Base-by-base conservation (phyloP, 2,113 vertebrate genomes). In the Neogale vison region DNA sequence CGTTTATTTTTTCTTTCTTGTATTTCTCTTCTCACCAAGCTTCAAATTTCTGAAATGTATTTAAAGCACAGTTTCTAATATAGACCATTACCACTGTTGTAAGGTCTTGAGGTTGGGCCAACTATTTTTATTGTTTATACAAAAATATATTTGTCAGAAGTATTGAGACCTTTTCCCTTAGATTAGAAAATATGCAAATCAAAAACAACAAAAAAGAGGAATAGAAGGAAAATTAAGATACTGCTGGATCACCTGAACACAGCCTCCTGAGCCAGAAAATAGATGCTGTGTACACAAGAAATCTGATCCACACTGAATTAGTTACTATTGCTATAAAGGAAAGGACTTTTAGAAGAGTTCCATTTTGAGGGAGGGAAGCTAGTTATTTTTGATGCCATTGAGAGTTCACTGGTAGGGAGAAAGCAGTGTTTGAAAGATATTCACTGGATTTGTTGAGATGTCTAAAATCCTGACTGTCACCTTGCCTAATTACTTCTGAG, bases 1-100 rank as follows among this genome's bases (percentile, higher is more conserved):
- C 67, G 1, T 34, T 76, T 55, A 23, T 55, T 86, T 55, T 63
- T 63, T 69, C 57, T 59, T 42, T 55, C 26, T 61, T 63, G 10
- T 8, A 47, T 57, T 45, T 95, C 31, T 72, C 17, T 45, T 91
- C 31, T 80, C 18, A 9, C 4, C 18, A 11, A 57, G 39, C 7
- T 94, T 61, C 50, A 86, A 15, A 89, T n/a, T 82, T 92, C 8
- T 36, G 45, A 96, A 96, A 94, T 13, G 77, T 8, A 81, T 24
- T 47, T 29, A 92, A 50, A 50, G 10, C 1, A 18, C 13, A 91
- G 7, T 29, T 83, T 82, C 81, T 59, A 24, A 71, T 36, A 18
- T 39, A 90, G 52, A 74, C 7, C 4, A 67, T 50, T 90, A 86
- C 93, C 24, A 96, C 23, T 52, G 24, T 34, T 87, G 0, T 55